Conservation (phyloP, 2,113 vertebrate genomes). For the Cebidichthys violaceus region DNA sequence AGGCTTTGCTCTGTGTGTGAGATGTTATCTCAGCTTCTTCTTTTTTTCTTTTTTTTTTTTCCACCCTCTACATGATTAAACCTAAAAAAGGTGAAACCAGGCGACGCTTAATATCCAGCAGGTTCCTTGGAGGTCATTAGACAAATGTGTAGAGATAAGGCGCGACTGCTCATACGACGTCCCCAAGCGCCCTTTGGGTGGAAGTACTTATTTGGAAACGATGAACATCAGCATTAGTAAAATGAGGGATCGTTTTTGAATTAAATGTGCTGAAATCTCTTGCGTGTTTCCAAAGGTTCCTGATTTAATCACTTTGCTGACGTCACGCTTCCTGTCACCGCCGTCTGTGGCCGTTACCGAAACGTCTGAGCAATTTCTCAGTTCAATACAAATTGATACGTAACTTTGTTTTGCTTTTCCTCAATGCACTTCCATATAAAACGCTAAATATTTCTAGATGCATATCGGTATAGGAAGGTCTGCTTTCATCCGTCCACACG, state of each 20-base stretch:
- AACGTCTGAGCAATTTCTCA: neutral
- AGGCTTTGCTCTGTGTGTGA: conserved; percentile 3
- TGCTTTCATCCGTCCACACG: no score
- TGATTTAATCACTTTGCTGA: conserved; percentile 9
- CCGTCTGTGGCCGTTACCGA: neutral
- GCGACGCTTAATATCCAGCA: conserved; percentile 64
- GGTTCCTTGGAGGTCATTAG: conserved; percentile 48
- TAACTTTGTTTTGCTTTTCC: neutral
- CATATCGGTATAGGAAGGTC: neutral
- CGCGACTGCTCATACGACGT: neutral
- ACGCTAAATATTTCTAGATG: neutral
- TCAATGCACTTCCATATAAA: neutral
- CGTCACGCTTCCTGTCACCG: neutral
- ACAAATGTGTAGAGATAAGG: conserved; percentile 50
- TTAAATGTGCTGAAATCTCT: neutral
- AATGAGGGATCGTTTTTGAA: neutral
- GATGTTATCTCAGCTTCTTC: conserved; percentile 64
- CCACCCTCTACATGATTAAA: conserved; percentile 51
- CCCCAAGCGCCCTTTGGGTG: conserved; percentile 2
- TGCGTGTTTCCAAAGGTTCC: neutral
- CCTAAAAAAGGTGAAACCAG: conserved; percentile 52
- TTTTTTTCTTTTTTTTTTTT: neutral
- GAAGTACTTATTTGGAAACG: neutral
- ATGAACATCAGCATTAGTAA: neutral
- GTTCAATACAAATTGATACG: neutral